A percentile compares a stretch with the other conserved stretches of the same genome.
Evolutionary conservation across 2,797 vertebrate species (phyloP).

Genomic region (Meriones psammophilus): DNA sequence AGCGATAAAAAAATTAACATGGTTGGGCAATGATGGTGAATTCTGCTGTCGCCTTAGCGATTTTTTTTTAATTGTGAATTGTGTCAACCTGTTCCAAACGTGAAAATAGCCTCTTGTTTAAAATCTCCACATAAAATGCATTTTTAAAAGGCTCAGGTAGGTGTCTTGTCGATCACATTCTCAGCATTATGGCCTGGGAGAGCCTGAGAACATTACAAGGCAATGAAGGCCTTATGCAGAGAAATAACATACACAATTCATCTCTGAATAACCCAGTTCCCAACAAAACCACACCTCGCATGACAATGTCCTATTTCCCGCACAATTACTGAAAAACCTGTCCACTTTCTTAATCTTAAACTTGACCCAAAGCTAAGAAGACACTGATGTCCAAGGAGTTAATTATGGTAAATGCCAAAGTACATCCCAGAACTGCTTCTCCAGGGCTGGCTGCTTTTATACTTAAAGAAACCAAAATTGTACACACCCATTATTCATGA

Average conservation of each 20-base stretch:
- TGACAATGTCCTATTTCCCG: not conserved
- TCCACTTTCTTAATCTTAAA: conserved; percentile 48
- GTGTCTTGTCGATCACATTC: not conserved
- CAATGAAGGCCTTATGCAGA: not conserved
- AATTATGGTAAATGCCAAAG: conserved; percentile 29
- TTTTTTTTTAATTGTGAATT: conserved; percentile 48
- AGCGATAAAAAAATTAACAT: not conserved
- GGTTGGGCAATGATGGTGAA: not conserved
- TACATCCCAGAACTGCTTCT: conserved; percentile 51
- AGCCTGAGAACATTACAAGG: not conserved
- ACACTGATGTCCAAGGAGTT: conserved; percentile 25
- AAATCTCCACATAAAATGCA: not conserved
- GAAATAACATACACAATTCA: not conserved
- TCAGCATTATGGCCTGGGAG: not conserved
- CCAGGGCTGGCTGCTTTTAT: not conserved
- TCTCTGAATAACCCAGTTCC: conserved; percentile 24
- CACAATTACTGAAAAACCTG: conserved; percentile 27
- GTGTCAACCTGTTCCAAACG: conserved; percentile 33
- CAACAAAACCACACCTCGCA: conserved; percentile 1
- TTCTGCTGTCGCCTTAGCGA: not conserved
- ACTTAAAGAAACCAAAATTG: conserved; percentile 72
- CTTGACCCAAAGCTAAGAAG: conserved; percentile 37
- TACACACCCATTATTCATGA: conserved; percentile 64
- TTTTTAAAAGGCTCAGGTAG: conserved; percentile 4
- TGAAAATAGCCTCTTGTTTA: not conserved